Evolutionary conservation across 2,797 vertebrate species (phyloP), one percentile per base, ranked within the genome.

Genomic region (Novumbra hubbsi): DNA sequence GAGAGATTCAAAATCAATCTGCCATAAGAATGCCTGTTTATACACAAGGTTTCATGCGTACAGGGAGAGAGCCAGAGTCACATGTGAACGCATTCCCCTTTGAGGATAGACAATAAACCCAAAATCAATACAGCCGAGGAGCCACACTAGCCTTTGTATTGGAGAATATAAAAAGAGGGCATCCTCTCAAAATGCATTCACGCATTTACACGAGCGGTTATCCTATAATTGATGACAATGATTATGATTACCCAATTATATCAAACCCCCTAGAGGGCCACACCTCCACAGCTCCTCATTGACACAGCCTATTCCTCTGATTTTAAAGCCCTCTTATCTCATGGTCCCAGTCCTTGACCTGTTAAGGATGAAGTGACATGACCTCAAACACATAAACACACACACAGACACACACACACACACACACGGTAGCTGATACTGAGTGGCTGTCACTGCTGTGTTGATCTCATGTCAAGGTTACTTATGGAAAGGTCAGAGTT

Each of bases 1-100:
- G 89, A 88, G 87, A 86, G 88, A 84, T 75, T 84, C 84, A 81
- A 84, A 85, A 85, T 87, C 86, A 84, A 77, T 15, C 67, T 63
- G 17, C 68, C 9, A 79, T 64, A 70, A 85, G 81, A 84, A 86
- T 52, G 85, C 86, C 19, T 80, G 71, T 82, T 80, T 73, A 73
- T 78, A 80, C 85, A 81, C 77, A 11, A 70, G 80, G 83, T 84
- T 90, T 87, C 84, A 88, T 87, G 84, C 85, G 83, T 66, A 64
- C 79, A 80, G 57, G 73, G 57, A 48, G 75, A 75, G 49, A 7
- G 49, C 5, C 0, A 68, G 0, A 71, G 80, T 80, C 78, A 77
- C 84, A 81, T 78, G 86, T 84, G 84, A 90, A 88, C 85, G 85
- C 38, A 81, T 87, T 88, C 83, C 74, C 83, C 80, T 72, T 74